A percentile compares a stretch with the other conserved stretches of the same genome.
Evolutionary conservation across 2,113 vertebrate genomes (phyloP).

Genomic region (Trinectes maculatus): DNA sequence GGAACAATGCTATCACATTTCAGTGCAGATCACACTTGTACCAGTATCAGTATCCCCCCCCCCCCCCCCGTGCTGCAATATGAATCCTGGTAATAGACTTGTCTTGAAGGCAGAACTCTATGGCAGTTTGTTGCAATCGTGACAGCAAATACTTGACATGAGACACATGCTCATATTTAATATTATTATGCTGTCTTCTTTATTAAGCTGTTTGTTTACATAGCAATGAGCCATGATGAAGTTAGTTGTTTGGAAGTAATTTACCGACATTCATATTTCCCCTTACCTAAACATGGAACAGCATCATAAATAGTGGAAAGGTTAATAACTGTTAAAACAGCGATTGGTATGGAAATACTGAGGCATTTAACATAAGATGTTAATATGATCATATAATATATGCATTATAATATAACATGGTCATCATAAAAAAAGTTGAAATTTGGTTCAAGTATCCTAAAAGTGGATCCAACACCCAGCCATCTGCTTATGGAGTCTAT

Average conservation of each 20-base stretch:
- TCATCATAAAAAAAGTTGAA: constrained; percentile 16
- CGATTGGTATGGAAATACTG: background rate
- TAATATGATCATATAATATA: background rate
- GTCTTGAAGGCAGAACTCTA: constrained; percentile 29
- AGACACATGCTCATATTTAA: constrained; percentile 46
- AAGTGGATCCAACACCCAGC: constrained; percentile 25
- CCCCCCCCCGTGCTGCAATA: constrained; percentile 10
- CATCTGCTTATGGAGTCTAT: constrained; percentile 38
- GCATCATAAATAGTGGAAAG: constrained; percentile 2
- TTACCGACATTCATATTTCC: constrained; percentile 34
- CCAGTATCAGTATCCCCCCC: constrained; percentile 18
- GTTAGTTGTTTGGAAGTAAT: constrained; percentile 35
- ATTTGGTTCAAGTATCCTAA: constrained; percentile 21
- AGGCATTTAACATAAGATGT: background rate
- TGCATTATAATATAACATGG: background rate
- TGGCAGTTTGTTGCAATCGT: constrained; percentile 46
- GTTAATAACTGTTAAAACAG: constrained; percentile 13
- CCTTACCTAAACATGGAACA: background rate
- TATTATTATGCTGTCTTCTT: constrained; percentile 48
- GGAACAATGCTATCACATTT: constrained; percentile 21
- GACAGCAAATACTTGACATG: constrained; percentile 39
- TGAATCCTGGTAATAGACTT: constrained; percentile 43
- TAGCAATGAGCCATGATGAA: constrained; percentile 33
- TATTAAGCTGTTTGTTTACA: constrained; percentile 47
- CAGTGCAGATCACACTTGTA: constrained; percentile 17